Evolutionary conservation across 2,888 invertebrate genomes (phyloP).

Genomic region (Lithophane semibrunnea): DNA sequence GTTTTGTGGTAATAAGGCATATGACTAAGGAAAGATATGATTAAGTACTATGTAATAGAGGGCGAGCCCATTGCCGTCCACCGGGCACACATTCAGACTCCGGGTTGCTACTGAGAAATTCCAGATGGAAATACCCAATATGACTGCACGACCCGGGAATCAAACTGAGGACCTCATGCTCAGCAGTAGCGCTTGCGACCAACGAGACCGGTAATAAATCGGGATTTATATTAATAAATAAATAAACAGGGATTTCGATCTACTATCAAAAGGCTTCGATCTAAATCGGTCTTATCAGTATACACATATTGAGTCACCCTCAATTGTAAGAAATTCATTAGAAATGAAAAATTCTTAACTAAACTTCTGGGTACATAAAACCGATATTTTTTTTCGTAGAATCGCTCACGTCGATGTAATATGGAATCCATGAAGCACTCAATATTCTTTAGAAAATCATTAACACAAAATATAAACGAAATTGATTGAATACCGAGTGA

Average conservation of each 20-base stretch:
- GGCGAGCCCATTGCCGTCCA: no score
- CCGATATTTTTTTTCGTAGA: not conserved
- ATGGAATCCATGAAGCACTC: constrained; percentile 11
- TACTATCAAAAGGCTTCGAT: not conserved
- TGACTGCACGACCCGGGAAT: no score
- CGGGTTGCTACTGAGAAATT: no score
- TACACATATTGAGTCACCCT: not conserved
- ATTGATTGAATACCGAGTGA: constrained; percentile 60
- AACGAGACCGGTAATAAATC: no score
- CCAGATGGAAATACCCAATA: no score
- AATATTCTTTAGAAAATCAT: constrained; percentile 44
- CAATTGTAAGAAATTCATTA: not conserved
- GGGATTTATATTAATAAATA: no score
- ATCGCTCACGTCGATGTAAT: constrained; percentile 21
- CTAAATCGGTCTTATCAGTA: not conserved
- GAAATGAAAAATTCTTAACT: not conserved
- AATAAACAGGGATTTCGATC: not conserved
- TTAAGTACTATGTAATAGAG: no score
- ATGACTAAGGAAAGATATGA: no score
- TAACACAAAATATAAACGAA: constrained; percentile 38
- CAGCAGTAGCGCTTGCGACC: no score
- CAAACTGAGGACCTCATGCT: no score
- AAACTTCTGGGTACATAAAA: not conserved
- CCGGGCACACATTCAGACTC: no score
- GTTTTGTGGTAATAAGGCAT: no score